Conservation (phyloP, 2,113 vertebrate genomes). For the Hippoglossus stenolepis region DNA sequence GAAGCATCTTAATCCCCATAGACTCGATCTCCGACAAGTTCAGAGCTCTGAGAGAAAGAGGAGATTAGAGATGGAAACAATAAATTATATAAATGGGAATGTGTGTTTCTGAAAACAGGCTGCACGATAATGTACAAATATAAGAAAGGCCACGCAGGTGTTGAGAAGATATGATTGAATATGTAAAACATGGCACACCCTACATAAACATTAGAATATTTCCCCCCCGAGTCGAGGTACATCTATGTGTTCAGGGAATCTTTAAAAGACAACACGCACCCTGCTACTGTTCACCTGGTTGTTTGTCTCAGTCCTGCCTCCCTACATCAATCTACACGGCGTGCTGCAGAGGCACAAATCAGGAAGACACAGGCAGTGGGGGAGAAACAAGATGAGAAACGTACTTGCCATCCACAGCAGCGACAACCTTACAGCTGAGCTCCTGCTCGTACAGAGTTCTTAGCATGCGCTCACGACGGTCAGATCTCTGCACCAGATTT, state of each 20-base stretch:
- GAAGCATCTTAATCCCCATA: constrained; percentile 91
- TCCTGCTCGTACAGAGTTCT: constrained; percentile 83
- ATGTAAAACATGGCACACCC: neutral
- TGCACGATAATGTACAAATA: constrained; percentile 2
- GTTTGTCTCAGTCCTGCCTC: constrained; percentile 52
- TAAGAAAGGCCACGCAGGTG: neutral
- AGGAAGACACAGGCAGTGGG: constrained; percentile 23
- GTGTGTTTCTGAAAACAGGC: too few species aligned
- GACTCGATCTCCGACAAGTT: constrained; percentile 86
- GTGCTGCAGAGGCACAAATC: constrained; percentile 41
- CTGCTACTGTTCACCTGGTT: constrained; percentile 39
- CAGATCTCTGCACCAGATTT: constrained; percentile 86
- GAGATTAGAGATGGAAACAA: constrained; percentile 20
- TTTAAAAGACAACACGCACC: constrained; percentile 18
- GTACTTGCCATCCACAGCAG: constrained; percentile 92
- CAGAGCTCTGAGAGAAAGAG: constrained; percentile 83
- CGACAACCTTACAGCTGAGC: constrained; percentile 84
- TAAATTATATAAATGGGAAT: neutral
- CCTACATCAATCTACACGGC: constrained; percentile 38
- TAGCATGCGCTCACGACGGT: constrained; percentile 89
- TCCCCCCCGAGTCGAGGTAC: neutral
- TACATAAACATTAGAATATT: neutral
- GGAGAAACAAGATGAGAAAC: constrained; percentile 68
- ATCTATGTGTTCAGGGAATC: constrained; percentile 7
- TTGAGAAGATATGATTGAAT: neutral